These are phyloP conservation scores for Suncus etruscus DNA, from an alignment of 2,113 vertebrate species.

Conservation along the genomic window DNA sequence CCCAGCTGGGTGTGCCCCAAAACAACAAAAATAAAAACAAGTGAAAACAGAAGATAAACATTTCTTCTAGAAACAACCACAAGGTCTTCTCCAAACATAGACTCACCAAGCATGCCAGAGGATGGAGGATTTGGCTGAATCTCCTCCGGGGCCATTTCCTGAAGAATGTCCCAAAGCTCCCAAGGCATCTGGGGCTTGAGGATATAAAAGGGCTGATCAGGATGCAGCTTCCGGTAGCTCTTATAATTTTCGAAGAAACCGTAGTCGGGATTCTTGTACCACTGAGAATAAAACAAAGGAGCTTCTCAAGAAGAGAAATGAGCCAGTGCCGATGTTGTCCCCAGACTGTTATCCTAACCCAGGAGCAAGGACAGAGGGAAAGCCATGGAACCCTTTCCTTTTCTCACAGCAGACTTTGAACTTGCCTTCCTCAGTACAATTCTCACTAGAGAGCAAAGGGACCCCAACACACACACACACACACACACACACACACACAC, in stretches of 20 bases:
- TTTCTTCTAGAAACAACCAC: neutral
- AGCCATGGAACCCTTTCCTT: neutral
- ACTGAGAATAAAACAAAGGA: slow-evolving; percentile 84
- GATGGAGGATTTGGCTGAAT: slow-evolving; percentile 91
- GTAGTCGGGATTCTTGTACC: slow-evolving; percentile 89
- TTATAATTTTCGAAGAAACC: slow-evolving; percentile 87
- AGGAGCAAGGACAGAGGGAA: neutral
- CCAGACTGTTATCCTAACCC: neutral
- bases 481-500: too few species aligned
- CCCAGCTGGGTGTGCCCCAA: too few species aligned
- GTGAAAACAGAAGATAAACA: neutral
- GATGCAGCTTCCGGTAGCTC: slow-evolving; percentile 82
- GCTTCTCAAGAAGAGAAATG: slow-evolving; percentile 32
- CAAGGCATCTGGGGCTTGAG: slow-evolving; percentile 89
- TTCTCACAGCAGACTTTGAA: neutral
- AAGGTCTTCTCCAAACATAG: neutral
- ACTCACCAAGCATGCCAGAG: slow-evolving; percentile 91
- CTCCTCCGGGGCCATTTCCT: slow-evolving; percentile 88
- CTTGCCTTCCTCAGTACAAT: neutral
- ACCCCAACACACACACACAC: too few species aligned
- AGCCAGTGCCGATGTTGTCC: neutral
- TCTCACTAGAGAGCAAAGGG: neutral
- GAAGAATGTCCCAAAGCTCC: slow-evolving; percentile 91
- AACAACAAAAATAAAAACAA: neutral
- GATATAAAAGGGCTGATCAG: slow-evolving; percentile 89